A percentile compares a stretch with the other conserved stretches of the same genome.
Evolutionary conservation across 2,888 invertebrate species (phyloP).

Genomic region (Sarcophaga caerulescens): DNA sequence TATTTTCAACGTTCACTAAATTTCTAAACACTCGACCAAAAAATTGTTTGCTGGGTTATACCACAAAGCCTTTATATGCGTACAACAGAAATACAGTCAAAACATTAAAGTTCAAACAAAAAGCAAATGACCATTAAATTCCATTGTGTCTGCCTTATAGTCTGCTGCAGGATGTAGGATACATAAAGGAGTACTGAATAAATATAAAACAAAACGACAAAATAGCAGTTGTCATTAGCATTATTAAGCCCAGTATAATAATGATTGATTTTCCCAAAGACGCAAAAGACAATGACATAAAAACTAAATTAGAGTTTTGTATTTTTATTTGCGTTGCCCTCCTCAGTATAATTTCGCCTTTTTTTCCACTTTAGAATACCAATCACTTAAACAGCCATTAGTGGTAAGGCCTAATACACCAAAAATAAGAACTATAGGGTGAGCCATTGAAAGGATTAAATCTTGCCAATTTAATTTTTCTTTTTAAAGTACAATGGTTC

Average conservation of each 20-base stretch:
- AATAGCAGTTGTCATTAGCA: background rate
- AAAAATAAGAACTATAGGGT: background rate
- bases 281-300: conserved; percentile 3
- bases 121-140: conserved; percentile 4
- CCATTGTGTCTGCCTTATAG: conserved; percentile 3
- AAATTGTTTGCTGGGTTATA: background rate
- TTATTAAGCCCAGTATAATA: background rate
- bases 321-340: too few relatives aligned
- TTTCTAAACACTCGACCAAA: background rate
- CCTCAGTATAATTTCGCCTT: too few relatives aligned
- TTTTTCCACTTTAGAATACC: background rate
- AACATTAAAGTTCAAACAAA: background rate
- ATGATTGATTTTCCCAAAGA: background rate
- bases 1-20: background rate
- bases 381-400: background rate
- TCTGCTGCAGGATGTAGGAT: background rate
- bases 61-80: background rate
- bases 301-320: background rate
- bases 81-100: background rate
- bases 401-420: background rate
- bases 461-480: too few relatives aligned
- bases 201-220: too few relatives aligned
- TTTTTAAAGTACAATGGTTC: too few relatives aligned
- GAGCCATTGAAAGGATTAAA: too few relatives aligned
- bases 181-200: too few relatives aligned